Evolutionary conservation across 1,140 invertebrate species (phyloP), one percentile per base, ranked within the genome.

Genomic region (Cotesia chilonis): DNA sequence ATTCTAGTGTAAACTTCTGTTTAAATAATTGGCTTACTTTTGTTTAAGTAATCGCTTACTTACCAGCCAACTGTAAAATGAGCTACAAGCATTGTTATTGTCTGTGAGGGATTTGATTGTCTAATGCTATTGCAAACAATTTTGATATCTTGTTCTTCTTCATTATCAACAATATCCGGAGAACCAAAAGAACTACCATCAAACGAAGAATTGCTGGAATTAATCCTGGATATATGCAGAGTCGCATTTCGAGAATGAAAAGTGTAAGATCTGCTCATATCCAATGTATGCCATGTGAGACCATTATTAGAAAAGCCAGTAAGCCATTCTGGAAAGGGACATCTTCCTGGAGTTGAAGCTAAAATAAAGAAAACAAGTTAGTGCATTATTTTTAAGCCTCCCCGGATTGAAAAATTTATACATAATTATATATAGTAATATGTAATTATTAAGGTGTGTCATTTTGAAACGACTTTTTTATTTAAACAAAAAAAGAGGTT

Each of bases 61-160:
- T 79, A 93, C 92, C 93, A 94, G 86, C 92, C 93, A n/a, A 90
- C 88, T 0, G 92, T 93, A 74, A 92, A 90, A 78, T 94, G 93
- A 0, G 92, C 92, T 1, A 94, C 90, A 35, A 93, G 86, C 76
- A 89, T 90, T 17, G 90, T 90, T 73, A 89, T 87, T 14, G 89
- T 90, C 74, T 90, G 90, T 5, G 90, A 89, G 5, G 87, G 76
- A 59, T 83, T 84, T 3, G 88, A 88, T 71, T 91, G 89, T 72
- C 91, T 84, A 36, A 92, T 91, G n/a, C 88, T 90, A 79, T 92
- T 91, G 76, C 91, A 92, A 0, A 92, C 89, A 38, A 92, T 87
- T 57, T 91, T 87, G 78, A 91, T 89, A 78, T 91, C 91, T 28
- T 90, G 88, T 47, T 89, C 88, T 14, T 88, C 87, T 84, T 89